A percentile compares a stretch with the other conserved stretches of the same genome.
Evolutionary conservation across 2,888 invertebrate genomes (phyloP).

Genomic region (Xylota segnis): DNA sequence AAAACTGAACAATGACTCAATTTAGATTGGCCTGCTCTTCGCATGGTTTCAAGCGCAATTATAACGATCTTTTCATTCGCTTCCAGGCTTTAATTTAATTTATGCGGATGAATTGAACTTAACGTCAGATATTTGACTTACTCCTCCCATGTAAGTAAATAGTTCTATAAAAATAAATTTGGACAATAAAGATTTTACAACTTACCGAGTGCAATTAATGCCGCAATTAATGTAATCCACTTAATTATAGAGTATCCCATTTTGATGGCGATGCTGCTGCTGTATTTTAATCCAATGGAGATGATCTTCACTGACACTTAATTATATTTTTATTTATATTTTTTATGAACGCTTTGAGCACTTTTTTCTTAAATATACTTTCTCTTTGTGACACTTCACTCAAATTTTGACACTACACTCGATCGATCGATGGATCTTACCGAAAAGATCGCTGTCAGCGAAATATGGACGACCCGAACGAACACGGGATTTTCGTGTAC

Average conservation of each 20-base stretch:
- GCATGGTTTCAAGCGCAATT: constrained; percentile 30
- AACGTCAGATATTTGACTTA: constrained; percentile 12
- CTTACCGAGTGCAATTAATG: constrained; percentile 82
- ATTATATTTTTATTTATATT: constrained; percentile 6
- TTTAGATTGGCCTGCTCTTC: constrained; percentile 1
- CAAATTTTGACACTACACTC: constrained; percentile 50
- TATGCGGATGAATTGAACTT: constrained; percentile 6
- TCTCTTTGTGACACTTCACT: constrained; percentile 63
- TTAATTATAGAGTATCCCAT: constrained; percentile 82
- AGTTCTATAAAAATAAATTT: background rate
- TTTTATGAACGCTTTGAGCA: constrained; percentile 20
- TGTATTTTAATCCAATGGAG: constrained; percentile 37
- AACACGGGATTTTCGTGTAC: constrained; percentile 46
- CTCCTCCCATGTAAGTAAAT: too few species aligned
- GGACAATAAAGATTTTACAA: constrained; percentile 47
- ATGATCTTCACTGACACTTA: constrained; percentile 51
- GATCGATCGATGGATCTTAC: constrained; percentile 62
- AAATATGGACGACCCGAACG: constrained; percentile 31
- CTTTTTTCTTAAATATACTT: constrained; percentile 37
- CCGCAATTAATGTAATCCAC: constrained; percentile 83
- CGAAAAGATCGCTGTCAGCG: constrained; percentile 59
- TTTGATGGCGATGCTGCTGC: constrained; percentile 75
- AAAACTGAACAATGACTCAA: constrained; percentile 53
- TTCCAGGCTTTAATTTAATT: constrained; percentile 18
- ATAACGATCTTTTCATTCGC: constrained; percentile 1